Percentiles rank a stretch among this genome's conserved stretches.
These are phyloP conservation scores for Charadrius vociferus DNA, from an alignment of 2,113 vertebrate species.

Conservation along the genomic window DNA sequence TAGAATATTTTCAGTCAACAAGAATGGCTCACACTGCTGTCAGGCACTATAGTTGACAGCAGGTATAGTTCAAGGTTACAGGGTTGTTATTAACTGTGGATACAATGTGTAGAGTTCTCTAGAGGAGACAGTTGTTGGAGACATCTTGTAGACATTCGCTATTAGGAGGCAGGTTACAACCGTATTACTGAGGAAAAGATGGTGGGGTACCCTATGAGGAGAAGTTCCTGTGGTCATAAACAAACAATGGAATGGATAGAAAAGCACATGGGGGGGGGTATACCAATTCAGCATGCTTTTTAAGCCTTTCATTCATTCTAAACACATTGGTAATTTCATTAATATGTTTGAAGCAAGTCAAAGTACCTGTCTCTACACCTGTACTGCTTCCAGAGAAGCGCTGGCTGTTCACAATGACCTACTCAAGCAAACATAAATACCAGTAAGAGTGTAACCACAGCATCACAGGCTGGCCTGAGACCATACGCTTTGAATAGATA, in stretches of 20 bases:
- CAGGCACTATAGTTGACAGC: not conserved
- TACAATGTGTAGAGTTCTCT: not conserved
- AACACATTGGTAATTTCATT: not conserved
- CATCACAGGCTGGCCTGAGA: not conserved
- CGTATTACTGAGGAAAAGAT: not conserved
- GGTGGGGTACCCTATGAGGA: not conserved
- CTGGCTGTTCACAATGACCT: not conserved
- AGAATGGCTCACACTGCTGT: not conserved
- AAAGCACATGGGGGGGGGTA: not conserved
- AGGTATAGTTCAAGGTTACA: not conserved
- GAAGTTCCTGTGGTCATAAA: not conserved
- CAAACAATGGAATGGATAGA: not conserved
- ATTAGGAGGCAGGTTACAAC: not conserved
- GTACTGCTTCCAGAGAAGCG: not conserved
- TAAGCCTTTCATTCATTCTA: not conserved
- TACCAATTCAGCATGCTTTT: not conserved
- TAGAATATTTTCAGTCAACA: conserved; percentile 28
- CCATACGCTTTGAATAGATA: not conserved
- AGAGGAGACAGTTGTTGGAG: not conserved
- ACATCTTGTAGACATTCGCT: not conserved
- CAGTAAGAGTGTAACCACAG: not conserved
- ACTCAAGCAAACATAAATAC: not conserved
- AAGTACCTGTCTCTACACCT: not conserved
- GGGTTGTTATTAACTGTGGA: not conserved
- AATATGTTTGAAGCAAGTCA: not conserved